Base-by-base conservation (phyloP, 2,888 invertebrate genomes). In the Drosophila subquinaria region DNA sequence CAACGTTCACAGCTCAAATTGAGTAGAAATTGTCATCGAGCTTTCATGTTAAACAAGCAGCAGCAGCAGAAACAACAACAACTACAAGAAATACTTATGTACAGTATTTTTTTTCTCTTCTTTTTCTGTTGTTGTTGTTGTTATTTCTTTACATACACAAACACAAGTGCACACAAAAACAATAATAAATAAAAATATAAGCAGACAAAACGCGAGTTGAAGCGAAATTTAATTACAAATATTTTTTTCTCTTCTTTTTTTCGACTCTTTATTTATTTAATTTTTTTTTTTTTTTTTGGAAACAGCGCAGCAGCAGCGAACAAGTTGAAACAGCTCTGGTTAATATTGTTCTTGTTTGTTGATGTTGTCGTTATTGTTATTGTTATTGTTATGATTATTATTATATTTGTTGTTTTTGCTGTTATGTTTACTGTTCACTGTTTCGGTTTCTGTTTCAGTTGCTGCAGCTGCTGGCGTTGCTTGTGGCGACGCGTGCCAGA, bases 391-490 rank as follows among this genome's bases (percentile, higher is more conserved):
- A 30, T 23, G 15, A 36, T 63, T 51, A 30, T 53, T 15, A 13
- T 33, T 71, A 42, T 48, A 45, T 27, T 33, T 47, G 13, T 42
- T 33, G 42, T 55, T 48, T 40, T 42, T 71, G 33, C 9, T 51
- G 43, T 55, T 56, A 45, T 56, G 33, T 47, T 66, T 36, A 51
- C 60, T 61, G 50, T 71, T 66, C 47, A 27, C 48, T 50, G 60
- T 55, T 63, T 23, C 36, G 20, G 56, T 61, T 63, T 50, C 35
- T 62, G 62, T 62, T 67, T 69, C 47, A 11, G 47, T 59, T 78
- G 73, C 63, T 73, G 76, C 69, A 79, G 75, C 69, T 76, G 69
- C 62, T 73, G 76, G 65, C 73, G 75, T 59, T 76, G 69, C 62
- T 60, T 65, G 38, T 35, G 47, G 23, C 62, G 50, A 68, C 73